These are phyloP conservation scores for Drosophila seguyi DNA, from an alignment of 1,140 invertebrate genomes.

Conservation along the genomic window DNA sequence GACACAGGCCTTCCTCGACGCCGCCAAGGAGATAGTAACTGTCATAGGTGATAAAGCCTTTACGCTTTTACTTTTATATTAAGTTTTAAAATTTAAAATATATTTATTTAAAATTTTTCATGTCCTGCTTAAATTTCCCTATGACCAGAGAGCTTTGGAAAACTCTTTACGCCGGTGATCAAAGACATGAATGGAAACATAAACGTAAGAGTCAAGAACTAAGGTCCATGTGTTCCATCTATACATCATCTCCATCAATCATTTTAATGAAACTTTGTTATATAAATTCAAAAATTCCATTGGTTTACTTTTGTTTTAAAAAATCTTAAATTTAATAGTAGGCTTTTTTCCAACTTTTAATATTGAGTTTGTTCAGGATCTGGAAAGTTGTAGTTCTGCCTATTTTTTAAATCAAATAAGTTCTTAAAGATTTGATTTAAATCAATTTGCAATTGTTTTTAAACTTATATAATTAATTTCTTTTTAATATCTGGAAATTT, in stretches of 20 bases:
- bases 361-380: not conserved
- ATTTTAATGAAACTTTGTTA: too few relatives aligned
- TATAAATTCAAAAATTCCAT: not conserved
- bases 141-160: constrained; percentile 89
- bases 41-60: constrained; percentile 87
- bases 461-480: too few relatives aligned
- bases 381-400: not conserved
- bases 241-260: not conserved
- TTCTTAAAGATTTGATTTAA: not conserved
- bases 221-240: not conserved
- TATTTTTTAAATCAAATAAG: not conserved
- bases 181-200: constrained; percentile 91
- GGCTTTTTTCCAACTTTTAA: too few relatives aligned
- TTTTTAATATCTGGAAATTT: too few relatives aligned
- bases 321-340: not conserved
- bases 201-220: constrained; percentile 86
- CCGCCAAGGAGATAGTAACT: constrained; percentile 87
- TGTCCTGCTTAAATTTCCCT: not conserved
- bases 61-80: not conserved
- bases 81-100: not conserved
- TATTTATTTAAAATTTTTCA: not conserved
- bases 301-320: not conserved
- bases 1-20: constrained; percentile 88
- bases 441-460: too few relatives aligned
- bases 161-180: constrained; percentile 89